Percentiles rank a stretch among this genome's conserved stretches.
Evolutionary conservation across 2,797 vertebrate species (phyloP).

Genomic region (Myiotriccus ornatus): DNA sequence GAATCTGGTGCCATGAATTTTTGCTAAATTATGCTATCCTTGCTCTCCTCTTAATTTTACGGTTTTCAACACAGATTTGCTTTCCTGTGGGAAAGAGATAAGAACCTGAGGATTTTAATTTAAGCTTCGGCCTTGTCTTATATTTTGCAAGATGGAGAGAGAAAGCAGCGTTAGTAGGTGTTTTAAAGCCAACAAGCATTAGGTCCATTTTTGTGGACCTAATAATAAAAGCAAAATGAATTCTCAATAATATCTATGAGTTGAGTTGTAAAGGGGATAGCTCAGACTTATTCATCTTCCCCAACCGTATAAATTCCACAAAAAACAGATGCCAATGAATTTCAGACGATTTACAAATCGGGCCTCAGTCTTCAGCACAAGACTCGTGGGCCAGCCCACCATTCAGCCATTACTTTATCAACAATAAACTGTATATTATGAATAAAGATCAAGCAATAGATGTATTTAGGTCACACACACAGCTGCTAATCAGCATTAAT

Average conservation of each 20-base stretch:
- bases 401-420: constrained; percentile 21
- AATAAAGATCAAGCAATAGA: constrained; percentile 39
- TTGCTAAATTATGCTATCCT: constrained; percentile 90
- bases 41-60: constrained; percentile 93
- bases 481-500: constrained; percentile 61
- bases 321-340: constrained; percentile 23
- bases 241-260: constrained; percentile 59
- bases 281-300: constrained; percentile 9
- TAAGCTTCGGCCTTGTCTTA: constrained; percentile 87
- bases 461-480: constrained; percentile 59
- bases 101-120: constrained; percentile 90
- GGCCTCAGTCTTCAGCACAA: background rate
- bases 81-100: constrained; percentile 95
- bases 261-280: constrained; percentile 37
- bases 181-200: constrained; percentile 75
- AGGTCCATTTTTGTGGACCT: constrained; percentile 73
- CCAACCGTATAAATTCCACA: background rate
- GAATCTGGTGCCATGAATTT: constrained; percentile 84
- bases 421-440: constrained; percentile 27
- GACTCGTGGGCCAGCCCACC: background rate
- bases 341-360: background rate
- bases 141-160: constrained; percentile 79
- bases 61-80: constrained; percentile 96
- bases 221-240: constrained; percentile 75
- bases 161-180: constrained; percentile 71